Evolutionary conservation across 2,113 vertebrate species (phyloP).

Genomic region (Solea solea): DNA sequence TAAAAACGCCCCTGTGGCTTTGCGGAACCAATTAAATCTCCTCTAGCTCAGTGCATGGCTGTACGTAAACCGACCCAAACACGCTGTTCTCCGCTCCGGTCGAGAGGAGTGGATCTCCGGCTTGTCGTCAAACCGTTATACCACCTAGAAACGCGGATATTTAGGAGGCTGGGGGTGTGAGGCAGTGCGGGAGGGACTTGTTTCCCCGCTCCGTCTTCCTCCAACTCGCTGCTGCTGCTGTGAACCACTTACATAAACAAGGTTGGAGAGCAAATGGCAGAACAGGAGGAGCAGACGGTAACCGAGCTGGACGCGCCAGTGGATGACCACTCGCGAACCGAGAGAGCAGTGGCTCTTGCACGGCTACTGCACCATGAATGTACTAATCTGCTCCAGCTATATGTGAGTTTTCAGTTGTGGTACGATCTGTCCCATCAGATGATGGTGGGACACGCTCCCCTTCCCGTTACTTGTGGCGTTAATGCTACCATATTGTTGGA

Average conservation of each 20-base stretch:
- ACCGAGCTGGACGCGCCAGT: constrained; percentile 43
- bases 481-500: constrained; percentile 5
- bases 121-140: background rate
- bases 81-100: background rate
- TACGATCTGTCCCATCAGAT: background rate
- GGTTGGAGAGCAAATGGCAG: constrained; percentile 63
- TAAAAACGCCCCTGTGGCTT: constrained; percentile 48
- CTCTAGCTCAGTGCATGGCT: constrained; percentile 19
- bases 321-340: constrained; percentile 48
- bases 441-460: constrained; percentile 4
- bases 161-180: background rate
- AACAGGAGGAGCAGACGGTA: constrained; percentile 57
- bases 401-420: constrained; percentile 71
- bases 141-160: background rate
- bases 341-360: constrained; percentile 71
- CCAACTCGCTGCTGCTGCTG: constrained; percentile 28
- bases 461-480: constrained; percentile 27
- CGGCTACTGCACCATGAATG: constrained; percentile 77
- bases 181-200: background rate
- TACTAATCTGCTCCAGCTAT: constrained; percentile 71
- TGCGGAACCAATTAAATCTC: constrained; percentile 72
- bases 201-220: constrained; percentile 7
- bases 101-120: background rate
- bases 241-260: constrained; percentile 28
- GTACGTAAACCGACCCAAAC: constrained; percentile 40